These are phyloP conservation scores for Paralvinella palmiformis DNA, from an alignment of 1,140 invertebrate genomes.

Conservation along the genomic window DNA sequence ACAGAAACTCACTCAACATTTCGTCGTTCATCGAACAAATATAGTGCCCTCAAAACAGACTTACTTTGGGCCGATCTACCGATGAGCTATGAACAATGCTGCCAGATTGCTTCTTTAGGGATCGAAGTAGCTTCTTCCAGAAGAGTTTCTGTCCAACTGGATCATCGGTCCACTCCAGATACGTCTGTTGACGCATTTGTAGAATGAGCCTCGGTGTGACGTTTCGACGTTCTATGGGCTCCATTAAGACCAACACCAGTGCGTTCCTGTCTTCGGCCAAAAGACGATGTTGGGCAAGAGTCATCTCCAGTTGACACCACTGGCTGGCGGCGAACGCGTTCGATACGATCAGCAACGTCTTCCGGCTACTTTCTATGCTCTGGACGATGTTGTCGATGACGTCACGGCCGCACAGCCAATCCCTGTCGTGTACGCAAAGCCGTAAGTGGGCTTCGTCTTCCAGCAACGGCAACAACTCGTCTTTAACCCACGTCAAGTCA, in stretches of 20 bases:
- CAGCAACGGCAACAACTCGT: neutral
- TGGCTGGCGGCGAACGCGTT: conserved; percentile 24
- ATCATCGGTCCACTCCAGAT: neutral
- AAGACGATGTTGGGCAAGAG: too few species aligned
- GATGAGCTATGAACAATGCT: too few species aligned
- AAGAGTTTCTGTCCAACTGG: neutral
- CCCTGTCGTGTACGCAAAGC: conserved; percentile 32
- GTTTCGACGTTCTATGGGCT: conserved; percentile 56
- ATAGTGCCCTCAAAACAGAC: too few species aligned
- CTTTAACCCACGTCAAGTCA: neutral
- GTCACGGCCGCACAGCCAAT: conserved; percentile 27
- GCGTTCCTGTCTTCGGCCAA: conserved; percentile 43
- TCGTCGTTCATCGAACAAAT: too few species aligned
- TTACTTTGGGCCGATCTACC: too few species aligned
- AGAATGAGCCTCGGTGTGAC: neutral
- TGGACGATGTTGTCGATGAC: conserved; percentile 31
- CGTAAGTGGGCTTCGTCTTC: conserved; percentile 5
- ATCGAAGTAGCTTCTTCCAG: too few species aligned
- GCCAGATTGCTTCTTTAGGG: too few species aligned
- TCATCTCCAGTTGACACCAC: conserved; percentile 38
- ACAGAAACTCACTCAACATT: too few species aligned
- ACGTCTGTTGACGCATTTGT: neutral
- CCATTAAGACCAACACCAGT: conserved; percentile 5
- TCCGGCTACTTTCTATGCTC: conserved; percentile 25
- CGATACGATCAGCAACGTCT: conserved; percentile 28